These are phyloP conservation scores for Napeogenes sylphis DNA, from an alignment of 2,888 invertebrate genomes.

Conservation along the genomic window DNA sequence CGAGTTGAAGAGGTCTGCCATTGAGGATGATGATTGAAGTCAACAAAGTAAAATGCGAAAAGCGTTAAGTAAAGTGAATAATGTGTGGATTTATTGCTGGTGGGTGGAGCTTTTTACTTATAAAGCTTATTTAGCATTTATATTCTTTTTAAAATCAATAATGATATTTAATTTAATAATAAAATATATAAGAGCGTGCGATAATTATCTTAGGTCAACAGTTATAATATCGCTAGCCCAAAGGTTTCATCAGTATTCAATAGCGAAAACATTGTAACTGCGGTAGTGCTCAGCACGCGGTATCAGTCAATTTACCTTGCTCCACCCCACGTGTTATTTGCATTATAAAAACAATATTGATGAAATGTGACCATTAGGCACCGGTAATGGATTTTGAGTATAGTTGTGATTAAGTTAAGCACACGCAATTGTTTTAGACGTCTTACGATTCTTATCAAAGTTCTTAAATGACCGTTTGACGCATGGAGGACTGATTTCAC, in stretches of 20 bases:
- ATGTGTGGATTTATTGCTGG: too few relatives aligned
- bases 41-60: too few relatives aligned
- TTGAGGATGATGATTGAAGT: too few relatives aligned
- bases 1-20: too few relatives aligned
- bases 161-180: too few relatives aligned
- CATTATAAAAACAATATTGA: constrained; percentile 77
- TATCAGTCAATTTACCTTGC: constrained; percentile 73
- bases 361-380: constrained; percentile 75
- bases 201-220: constrained; percentile 9
- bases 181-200: too few relatives aligned
- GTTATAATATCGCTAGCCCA: constrained; percentile 58
- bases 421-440: constrained; percentile 72
- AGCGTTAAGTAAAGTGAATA: too few relatives aligned
- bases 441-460: constrained; percentile 33
- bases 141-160: too few relatives aligned
- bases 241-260: constrained; percentile 75
- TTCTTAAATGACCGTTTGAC: constrained; percentile 21
- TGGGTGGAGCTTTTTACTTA: too few relatives aligned
- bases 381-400: constrained; percentile 65
- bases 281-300: constrained; percentile 66
- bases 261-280: constrained; percentile 74
- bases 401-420: constrained; percentile 66
- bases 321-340: constrained; percentile 75
- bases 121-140: too few relatives aligned
- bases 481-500: neutral